These are phyloP conservation scores for Herminia tarsipennalis DNA, from an alignment of 2,888 invertebrate species.

Conservation along the genomic window DNA sequence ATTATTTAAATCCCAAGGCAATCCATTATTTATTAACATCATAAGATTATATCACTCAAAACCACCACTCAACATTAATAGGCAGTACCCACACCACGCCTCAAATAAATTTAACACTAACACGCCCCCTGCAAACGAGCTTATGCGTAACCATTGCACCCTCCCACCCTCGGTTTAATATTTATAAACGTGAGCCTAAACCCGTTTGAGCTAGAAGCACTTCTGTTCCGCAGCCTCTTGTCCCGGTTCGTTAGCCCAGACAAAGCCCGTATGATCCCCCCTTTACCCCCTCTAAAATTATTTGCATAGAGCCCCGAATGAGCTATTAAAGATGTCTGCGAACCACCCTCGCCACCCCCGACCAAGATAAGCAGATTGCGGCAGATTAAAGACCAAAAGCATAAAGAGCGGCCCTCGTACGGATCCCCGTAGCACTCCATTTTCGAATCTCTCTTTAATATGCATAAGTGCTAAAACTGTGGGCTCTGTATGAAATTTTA, in stretches of 20 bases:
- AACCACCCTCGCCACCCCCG: constrained; percentile 65
- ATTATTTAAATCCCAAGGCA: constrained; percentile 9
- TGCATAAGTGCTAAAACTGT: constrained; percentile 74
- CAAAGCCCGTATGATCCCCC: constrained; percentile 83
- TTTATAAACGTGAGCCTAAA: constrained; percentile 76
- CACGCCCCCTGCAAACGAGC: constrained; percentile 64
- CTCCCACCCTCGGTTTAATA: constrained; percentile 67
- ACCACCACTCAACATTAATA: constrained; percentile 44
- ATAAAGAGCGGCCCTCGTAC: constrained; percentile 69
- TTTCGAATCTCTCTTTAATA: constrained; percentile 69
- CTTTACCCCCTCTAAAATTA: constrained; percentile 73
- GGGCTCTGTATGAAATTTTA: constrained; percentile 69
- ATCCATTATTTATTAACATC: constrained; percentile 36
- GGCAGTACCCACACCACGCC: constrained; percentile 49
- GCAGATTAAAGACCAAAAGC: constrained; percentile 84
- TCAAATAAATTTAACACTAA: constrained; percentile 55
- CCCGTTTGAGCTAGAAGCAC: constrained; percentile 76
- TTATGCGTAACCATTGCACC: constrained; percentile 70
- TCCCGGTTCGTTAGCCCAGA: constrained; percentile 83
- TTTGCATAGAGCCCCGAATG: constrained; percentile 85
- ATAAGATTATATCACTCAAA: constrained; percentile 39
- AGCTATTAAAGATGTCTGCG: constrained; percentile 84
- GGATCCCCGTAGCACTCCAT: constrained; percentile 63
- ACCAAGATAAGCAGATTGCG: constrained; percentile 82
- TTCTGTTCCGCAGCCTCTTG: constrained; percentile 80